These are phyloP conservation scores for Hypotaenidia philippensis DNA, from an alignment of 2,797 vertebrate species.

Conservation along the genomic window DNA sequence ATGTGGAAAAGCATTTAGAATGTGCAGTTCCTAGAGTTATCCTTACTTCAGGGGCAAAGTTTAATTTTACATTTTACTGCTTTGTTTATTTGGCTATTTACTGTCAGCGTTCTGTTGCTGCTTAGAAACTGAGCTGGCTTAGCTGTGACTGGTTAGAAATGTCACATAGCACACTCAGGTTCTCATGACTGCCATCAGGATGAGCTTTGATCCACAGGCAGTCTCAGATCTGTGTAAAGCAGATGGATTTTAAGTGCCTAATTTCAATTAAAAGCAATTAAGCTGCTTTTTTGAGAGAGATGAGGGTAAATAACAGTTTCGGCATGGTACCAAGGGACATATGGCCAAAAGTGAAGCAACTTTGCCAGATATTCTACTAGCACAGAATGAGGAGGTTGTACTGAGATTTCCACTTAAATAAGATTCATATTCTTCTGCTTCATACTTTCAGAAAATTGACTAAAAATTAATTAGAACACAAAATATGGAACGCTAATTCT, in stretches of 20 bases:
- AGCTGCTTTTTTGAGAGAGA: neutral
- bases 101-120: neutral
- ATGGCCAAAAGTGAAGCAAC: neutral
- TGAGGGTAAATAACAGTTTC: neutral
- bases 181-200: neutral
- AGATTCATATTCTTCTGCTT: neutral
- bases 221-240: neutral
- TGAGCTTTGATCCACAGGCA: neutral
- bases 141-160: neutral
- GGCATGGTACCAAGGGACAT: fast-evolving
- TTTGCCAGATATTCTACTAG: neutral
- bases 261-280: neutral
- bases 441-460: neutral
- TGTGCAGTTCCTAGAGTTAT: neutral
- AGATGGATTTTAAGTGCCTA: neutral
- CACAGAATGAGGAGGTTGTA: neutral
- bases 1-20: neutral
- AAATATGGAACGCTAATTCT: neutral
- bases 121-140: neutral
- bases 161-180: neutral
- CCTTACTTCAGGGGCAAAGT: neutral
- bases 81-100: conserved; percentile 10
- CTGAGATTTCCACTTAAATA: neutral
- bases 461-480: neutral
- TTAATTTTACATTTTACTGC: neutral